phyloP scores from a whole-genome alignment of 2,113 vertebrate genomes.

The Notothenia coriiceps region DNA sequence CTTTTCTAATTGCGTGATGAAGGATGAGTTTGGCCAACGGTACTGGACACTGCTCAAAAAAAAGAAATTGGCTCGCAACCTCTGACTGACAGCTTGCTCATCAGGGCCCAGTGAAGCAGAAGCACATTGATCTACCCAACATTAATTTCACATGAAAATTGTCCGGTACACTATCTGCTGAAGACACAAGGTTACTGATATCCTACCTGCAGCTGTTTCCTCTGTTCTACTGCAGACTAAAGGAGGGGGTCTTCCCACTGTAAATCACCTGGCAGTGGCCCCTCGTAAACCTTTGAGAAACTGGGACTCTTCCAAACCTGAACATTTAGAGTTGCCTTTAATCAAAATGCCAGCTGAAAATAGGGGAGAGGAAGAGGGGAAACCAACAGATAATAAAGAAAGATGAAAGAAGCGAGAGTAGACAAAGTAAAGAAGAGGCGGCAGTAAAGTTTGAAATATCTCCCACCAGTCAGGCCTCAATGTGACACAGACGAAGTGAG shows the following conservation, averaged over 20 bases:
- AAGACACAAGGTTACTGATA: constrained; percentile 21
- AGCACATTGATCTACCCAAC: not conserved
- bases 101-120: constrained; percentile 32
- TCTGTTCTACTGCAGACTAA: not conserved
- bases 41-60: constrained; percentile 1
- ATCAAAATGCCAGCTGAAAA: constrained; percentile 62
- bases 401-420: constrained; percentile 30
- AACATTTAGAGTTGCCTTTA: constrained; percentile 47
- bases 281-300: constrained; percentile 47
- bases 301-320: constrained; percentile 49
- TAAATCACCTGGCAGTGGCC: constrained; percentile 53
- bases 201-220: constrained; percentile 42
- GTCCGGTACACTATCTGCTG: constrained; percentile 9
- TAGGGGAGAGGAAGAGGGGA: constrained; percentile 18
- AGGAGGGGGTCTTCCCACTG: constrained; percentile 1
- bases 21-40: not conserved
- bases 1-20: not conserved
- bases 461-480: constrained; percentile 1
- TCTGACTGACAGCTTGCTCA: constrained; percentile 18
- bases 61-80: constrained; percentile 5
- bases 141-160: constrained; percentile 27
- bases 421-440: not conserved
- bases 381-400: constrained; percentile 40
- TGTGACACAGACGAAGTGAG: not conserved
- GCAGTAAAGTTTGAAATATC: constrained; percentile 8